Percentiles rank a stretch among this genome's conserved stretches.
Evolutionary conservation across 2,113 vertebrate genomes (phyloP).

Genomic region (Aythya baeri): DNA sequence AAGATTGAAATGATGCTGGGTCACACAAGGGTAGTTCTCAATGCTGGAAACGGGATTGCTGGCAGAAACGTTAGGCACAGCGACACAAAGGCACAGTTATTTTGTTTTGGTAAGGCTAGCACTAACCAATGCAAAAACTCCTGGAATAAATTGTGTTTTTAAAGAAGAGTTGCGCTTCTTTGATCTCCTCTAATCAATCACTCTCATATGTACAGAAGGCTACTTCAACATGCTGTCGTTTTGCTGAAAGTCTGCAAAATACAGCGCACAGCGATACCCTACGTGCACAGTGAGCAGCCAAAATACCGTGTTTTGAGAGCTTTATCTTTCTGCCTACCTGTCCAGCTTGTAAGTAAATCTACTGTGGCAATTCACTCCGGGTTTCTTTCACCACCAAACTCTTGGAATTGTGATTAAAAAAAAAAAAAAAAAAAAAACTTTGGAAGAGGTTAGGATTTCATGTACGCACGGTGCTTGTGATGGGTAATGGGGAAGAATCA

Average conservation of each 20-base stretch:
- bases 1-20: background rate
- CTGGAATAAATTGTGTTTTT: background rate
- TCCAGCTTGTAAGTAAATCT: background rate
- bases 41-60: accelerated
- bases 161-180: background rate
- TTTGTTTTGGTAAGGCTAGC: background rate
- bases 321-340: background rate
- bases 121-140: background rate
- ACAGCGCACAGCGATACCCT: accelerated
- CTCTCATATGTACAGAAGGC: background rate
- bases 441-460: background rate
- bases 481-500: background rate
- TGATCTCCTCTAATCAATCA: background rate
- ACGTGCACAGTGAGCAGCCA: no score
- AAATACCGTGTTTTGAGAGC: background rate
- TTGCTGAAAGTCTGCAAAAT: background rate
- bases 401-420: background rate
- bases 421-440: background rate
- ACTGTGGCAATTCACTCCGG: accelerated
- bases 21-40: accelerated
- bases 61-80: background rate
- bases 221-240: background rate
- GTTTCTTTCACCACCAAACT: background rate
- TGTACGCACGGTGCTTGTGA: background rate
- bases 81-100: accelerated